phyloP scores from a whole-genome alignment of 2,888 invertebrate genomes.

The Brachypalpus laphriformis region DNA sequence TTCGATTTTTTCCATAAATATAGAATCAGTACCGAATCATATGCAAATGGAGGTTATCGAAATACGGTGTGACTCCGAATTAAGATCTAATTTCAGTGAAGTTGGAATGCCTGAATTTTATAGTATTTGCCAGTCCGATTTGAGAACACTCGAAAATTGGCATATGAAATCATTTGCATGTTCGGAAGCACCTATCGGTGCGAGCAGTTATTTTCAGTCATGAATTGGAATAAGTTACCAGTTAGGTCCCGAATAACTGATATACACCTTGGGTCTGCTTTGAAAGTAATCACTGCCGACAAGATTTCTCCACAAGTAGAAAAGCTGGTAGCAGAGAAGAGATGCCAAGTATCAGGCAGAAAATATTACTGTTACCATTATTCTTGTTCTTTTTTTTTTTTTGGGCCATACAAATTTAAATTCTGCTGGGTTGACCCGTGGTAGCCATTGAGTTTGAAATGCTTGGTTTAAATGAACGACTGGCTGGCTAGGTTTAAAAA shows the following conservation, averaged over 20 bases:
- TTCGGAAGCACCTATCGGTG: conserved; percentile 61
- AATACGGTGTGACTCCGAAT: conserved; percentile 44
- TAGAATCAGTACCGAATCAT: no score
- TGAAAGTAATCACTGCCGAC: no score
- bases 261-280: conserved; percentile 13
- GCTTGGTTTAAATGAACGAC: no score
- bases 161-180: conserved; percentile 53
- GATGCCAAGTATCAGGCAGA: background rate
- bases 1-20: no score
- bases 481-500: no score
- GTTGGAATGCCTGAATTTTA: conserved; percentile 38
- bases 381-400: no score
- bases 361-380: background rate
- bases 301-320: no score
- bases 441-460: no score
- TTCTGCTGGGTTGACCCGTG: no score
- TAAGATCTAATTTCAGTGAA: conserved; percentile 44
- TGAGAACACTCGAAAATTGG: conserved; percentile 45
- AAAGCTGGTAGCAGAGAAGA: background rate
- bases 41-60: no score
- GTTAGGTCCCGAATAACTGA: no score
- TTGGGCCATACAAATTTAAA: no score
- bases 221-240: conserved; percentile 27
- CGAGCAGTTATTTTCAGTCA: conserved; percentile 53
- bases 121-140: conserved; percentile 45